These are phyloP conservation scores for Drosophila mauritiana DNA, from an alignment of 1,140 invertebrate genomes.

Conservation along the genomic window DNA sequence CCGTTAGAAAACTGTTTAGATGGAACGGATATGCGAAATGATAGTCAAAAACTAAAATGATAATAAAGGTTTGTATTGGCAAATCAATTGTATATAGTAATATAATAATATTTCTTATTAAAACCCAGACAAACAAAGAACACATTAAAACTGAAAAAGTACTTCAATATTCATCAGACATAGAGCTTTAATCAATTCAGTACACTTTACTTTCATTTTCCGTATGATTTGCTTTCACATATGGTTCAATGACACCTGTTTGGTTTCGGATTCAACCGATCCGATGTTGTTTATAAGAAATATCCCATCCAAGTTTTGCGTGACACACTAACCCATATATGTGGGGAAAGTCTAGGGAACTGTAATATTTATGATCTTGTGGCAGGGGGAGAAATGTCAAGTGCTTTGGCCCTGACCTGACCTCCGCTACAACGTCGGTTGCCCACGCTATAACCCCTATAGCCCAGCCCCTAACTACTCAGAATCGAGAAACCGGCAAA, in stretches of 20 bases:
- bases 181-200: neutral
- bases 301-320: slow-evolving; percentile 21
- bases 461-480: slow-evolving; percentile 14
- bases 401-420: slow-evolving; percentile 50
- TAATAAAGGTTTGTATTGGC: too few relatives aligned
- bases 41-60: neutral
- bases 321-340: slow-evolving; percentile 50
- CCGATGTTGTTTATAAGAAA: slow-evolving; percentile 43
- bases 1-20: too few relatives aligned
- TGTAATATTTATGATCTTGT: slow-evolving; percentile 44
- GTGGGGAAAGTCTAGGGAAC: neutral
- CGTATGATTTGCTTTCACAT: neutral
- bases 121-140: too few relatives aligned
- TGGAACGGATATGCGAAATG: neutral
- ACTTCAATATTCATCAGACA: neutral
- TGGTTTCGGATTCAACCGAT: neutral
- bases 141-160: neutral
- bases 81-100: neutral
- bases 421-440: slow-evolving; percentile 23
- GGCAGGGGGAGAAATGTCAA: slow-evolving; percentile 38
- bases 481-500: slow-evolving; percentile 7
- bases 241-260: slow-evolving; percentile 27
- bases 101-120: neutral
- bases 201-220: neutral
- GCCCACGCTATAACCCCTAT: slow-evolving; percentile 23